Evolutionary conservation across 2,113 vertebrate genomes (phyloP).

Genomic region (Lichenostomus cassidix): DNA sequence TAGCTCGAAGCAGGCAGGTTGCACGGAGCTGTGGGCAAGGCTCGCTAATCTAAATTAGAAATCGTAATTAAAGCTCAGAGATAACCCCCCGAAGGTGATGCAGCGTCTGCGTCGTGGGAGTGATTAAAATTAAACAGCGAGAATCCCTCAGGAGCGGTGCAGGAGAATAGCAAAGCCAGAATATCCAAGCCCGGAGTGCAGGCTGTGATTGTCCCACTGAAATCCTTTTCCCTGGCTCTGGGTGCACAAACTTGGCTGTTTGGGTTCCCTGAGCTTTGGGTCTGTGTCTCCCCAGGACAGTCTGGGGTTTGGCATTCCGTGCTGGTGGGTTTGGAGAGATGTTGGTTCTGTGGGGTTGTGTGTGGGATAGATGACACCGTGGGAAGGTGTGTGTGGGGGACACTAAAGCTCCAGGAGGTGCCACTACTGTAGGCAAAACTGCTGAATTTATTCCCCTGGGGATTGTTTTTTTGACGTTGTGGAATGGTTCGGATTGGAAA

Average conservation of each 20-base stretch:
- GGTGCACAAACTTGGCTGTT: not conserved
- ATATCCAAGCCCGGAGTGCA: not conserved
- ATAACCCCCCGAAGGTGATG: not conserved
- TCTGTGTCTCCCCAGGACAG: not conserved
- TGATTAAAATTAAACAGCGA: not conserved
- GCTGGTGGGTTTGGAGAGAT: accelerated
- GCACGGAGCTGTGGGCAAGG: not conserved
- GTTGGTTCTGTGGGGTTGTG: not conserved
- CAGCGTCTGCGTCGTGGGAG: not conserved
- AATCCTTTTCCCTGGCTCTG: not conserved
- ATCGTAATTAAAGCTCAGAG: not conserved
- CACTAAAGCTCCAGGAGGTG: not conserved
- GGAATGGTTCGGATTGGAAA: not conserved
- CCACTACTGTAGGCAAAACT: not conserved
- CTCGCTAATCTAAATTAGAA: not conserved
- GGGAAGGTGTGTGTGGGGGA: not conserved
- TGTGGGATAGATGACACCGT: accelerated
- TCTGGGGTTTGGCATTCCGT: not conserved
- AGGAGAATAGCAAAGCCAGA: not conserved
- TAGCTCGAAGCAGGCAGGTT: not conserved
- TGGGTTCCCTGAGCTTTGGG: not conserved
- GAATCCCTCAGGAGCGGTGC: not conserved
- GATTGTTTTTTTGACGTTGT: not conserved
- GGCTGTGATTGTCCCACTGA: not conserved
- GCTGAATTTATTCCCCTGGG: not conserved